Evolutionary conservation across 1,140 invertebrate genomes (phyloP).

Genomic region (Psilanteris sp.): DNA sequence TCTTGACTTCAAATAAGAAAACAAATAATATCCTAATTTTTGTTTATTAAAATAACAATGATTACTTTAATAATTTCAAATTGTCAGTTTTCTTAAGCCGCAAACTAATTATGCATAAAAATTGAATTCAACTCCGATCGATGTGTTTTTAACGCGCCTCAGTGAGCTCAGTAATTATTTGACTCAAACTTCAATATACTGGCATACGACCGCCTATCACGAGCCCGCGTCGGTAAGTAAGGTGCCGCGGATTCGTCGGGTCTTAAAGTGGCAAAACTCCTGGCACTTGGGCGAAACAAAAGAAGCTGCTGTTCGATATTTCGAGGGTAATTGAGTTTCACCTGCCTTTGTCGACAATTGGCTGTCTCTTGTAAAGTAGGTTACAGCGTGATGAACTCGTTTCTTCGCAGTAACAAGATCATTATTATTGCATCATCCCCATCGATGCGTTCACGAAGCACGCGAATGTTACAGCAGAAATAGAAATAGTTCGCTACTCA

Average conservation of each 20-base stretch:
- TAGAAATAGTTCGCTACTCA: neutral
- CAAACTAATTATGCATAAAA: too few relatives aligned
- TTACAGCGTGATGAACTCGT: constrained; percentile 54
- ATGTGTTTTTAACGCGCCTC: too few relatives aligned
- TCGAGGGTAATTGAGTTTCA: constrained; percentile 52
- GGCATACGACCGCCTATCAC: neutral
- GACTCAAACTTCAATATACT: too few relatives aligned
- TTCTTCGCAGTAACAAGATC: constrained; percentile 47
- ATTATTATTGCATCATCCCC: constrained; percentile 52
- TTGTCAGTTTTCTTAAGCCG: too few relatives aligned
- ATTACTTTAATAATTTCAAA: too few relatives aligned
- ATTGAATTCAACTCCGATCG: too few relatives aligned
- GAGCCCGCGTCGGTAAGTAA: constrained; percentile 26
- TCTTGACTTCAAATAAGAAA: too few relatives aligned
- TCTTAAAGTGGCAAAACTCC: constrained; percentile 19
- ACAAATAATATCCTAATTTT: too few relatives aligned
- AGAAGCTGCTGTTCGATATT: constrained; percentile 52
- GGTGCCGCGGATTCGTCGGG: constrained; percentile 8
- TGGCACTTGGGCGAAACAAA: constrained; percentile 26
- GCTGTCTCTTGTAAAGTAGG: constrained; percentile 52
- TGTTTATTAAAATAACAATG: too few relatives aligned
- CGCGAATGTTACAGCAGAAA: neutral
- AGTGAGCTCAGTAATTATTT: too few relatives aligned
- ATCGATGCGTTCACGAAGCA: constrained; percentile 9
- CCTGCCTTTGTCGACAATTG: constrained; percentile 48